phyloP scores from a whole-genome alignment of 2,888 invertebrate species.

The Macrostomum cliftonense region DNA sequence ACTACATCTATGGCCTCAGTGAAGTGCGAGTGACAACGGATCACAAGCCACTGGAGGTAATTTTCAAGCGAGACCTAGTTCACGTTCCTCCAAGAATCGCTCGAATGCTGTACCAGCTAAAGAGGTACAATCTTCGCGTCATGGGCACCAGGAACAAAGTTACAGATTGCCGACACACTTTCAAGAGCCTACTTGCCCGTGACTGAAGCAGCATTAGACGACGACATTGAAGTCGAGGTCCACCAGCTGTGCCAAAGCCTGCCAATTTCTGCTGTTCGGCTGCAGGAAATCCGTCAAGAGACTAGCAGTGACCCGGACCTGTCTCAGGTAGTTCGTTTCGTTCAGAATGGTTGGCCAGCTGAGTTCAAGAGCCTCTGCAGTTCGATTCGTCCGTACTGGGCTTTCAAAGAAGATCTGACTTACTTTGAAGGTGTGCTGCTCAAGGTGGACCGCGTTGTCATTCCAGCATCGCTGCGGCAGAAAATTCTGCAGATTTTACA shows the following conservation, averaged over 20 bases:
- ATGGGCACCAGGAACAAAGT: slow-evolving; percentile 10
- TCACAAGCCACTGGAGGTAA: slow-evolving; percentile 11
- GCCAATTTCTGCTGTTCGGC: no score
- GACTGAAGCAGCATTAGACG: no score
- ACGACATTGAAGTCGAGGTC: no score
- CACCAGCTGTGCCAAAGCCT: no score
- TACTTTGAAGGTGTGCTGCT: slow-evolving; percentile 7
- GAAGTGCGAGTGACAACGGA: slow-evolving; percentile 13
- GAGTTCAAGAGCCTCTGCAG: background rate
- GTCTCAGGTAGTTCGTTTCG: background rate
- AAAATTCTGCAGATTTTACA: slow-evolving; percentile 8
- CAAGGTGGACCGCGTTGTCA: slow-evolving; percentile 1
- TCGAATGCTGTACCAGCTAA: slow-evolving; percentile 10
- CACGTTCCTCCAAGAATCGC: slow-evolving; percentile 11
- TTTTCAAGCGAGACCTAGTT: slow-evolving; percentile 10
- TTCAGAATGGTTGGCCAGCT: slow-evolving; percentile 6
- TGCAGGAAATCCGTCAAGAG: background rate
- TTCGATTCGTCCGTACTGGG: background rate
- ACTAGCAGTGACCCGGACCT: background rate
- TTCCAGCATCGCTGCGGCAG: slow-evolving; percentile 6
- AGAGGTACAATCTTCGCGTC: slow-evolving; percentile 11
- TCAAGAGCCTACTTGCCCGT: background rate
- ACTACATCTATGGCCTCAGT: slow-evolving; percentile 12
- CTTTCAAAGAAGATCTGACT: background rate
- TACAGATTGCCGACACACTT: slow-evolving; percentile 12